phyloP scores from a whole-genome alignment of 2,113 vertebrate genomes.

The Strix aluco region DNA sequence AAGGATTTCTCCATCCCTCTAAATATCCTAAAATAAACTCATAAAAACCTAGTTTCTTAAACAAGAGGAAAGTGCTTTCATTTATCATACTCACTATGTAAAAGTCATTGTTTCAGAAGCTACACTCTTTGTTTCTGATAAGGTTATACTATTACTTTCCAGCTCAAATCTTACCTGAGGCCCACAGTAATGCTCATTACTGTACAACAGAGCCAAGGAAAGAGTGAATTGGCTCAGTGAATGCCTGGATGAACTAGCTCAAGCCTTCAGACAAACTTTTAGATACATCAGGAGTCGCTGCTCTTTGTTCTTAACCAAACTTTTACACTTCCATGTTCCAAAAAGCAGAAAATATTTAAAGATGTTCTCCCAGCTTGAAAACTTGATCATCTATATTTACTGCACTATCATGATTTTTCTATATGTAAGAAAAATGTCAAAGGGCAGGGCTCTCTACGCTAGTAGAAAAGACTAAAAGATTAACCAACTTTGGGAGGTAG shows the following conservation, averaged over 20 bases:
- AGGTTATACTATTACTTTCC: conserved; percentile 15
- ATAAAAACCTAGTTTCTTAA: conserved; percentile 48
- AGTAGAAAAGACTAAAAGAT: neutral
- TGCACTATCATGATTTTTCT: neutral
- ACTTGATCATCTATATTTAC: neutral
- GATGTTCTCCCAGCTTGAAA: neutral
- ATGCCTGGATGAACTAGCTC: neutral
- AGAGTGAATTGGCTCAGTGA: neutral
- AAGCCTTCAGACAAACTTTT: conserved; percentile 4
- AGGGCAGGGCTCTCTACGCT: fast-evolving
- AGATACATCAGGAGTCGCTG: neutral
- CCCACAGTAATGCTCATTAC: conserved; percentile 31
- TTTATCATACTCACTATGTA: conserved; percentile 23
- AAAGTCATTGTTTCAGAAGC: conserved; percentile 33
- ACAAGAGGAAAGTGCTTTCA: conserved; percentile 20
- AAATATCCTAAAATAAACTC: conserved; percentile 49
- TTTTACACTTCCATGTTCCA: neutral
- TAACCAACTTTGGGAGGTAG: neutral
- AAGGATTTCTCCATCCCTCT: conserved; percentile 29
- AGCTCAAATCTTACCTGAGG: conserved; percentile 35
- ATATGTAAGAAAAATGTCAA: neutral
- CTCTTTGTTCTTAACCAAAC: neutral
- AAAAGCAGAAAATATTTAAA: neutral
- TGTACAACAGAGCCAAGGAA: conserved; percentile 6
- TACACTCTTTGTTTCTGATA: conserved; percentile 19